Evolutionary conservation across 2,113 vertebrate species (phyloP), one percentile per base, ranked within the genome.

Genomic region (Xiphias gladius): DNA sequence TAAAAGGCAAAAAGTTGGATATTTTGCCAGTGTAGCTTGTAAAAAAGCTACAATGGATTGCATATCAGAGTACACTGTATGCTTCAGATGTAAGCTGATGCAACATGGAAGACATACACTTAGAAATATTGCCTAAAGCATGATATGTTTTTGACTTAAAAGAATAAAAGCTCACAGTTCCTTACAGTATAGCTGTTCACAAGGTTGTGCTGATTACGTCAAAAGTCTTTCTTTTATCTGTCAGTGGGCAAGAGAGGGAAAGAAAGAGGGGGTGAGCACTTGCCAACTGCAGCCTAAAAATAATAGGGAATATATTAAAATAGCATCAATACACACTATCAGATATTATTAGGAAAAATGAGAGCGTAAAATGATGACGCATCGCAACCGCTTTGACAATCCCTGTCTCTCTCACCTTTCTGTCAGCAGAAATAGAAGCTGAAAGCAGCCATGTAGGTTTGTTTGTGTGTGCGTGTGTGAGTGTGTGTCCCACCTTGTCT

Each of bases 181-280:
- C 19, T 79, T 50, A 86, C 63, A 77, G 72, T 65, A 84, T 30
- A 52, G 65, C 76, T 86, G 79, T 81, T 88, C 73, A 19, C 66
- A 67, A 83, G 62, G 73, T 67, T 92, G 89, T 91, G 84, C 93
- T 89, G 89, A 94, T 90, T 92, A 84, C 88, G 91, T 93, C 91
- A 91, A 82, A 83, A 87, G 64, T 83, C 71, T 79, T 64, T 59
- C 67, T 91, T 88, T 88, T 55, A 79, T 85, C 71, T 82, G 82
- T 82, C 73, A 39, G 84, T 0, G 4, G 67, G 48, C 16, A 64
- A 78, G 24, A 77, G 61, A 55, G 19, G 14, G 52, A 71, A 48
- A 77, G 59, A 55, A 72, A 70, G 4, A 81, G 35, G 50, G 76
- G 37, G 46, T 57, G 63, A 74, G 64, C 28, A 48, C 46, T 69